Conservation (phyloP, 1,140 invertebrate species). For the Penaeus indicus region DNA sequence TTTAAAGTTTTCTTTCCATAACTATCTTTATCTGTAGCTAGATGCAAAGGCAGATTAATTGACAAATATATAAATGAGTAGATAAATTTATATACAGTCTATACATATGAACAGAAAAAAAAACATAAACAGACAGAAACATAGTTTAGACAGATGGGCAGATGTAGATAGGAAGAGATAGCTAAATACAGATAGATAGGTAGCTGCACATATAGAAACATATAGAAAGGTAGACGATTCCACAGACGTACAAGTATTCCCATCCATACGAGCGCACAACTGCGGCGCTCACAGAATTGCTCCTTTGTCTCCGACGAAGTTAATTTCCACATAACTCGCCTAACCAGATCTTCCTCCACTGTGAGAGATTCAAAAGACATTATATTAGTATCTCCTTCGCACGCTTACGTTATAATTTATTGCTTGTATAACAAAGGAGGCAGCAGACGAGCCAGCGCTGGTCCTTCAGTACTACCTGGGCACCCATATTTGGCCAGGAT, state of each 20-base stretch:
- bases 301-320: too few relatives aligned
- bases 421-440: slow-evolving; percentile 61
- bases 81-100: too few relatives aligned
- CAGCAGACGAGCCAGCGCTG: slow-evolving; percentile 4
- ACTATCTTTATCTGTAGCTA: too few relatives aligned
- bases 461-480: slow-evolving; percentile 55
- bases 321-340: too few relatives aligned
- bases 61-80: too few relatives aligned
- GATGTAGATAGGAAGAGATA: not conserved
- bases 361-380: slow-evolving; percentile 55
- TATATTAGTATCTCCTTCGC: slow-evolving; percentile 59
- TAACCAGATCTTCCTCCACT: too few relatives aligned
- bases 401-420: slow-evolving; percentile 62
- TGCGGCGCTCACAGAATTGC: too few relatives aligned
- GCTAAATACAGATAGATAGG: not conserved
- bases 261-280: too few relatives aligned
- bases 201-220: not conserved
- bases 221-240: not conserved
- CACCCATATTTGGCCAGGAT: slow-evolving; percentile 41
- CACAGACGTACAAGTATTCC: not conserved
- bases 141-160: not conserved
- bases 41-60: too few relatives aligned
- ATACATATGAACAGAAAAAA: not conserved
- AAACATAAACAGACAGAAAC: not conserved
- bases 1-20: too few relatives aligned